Evolutionary conservation across 1,140 invertebrate species (phyloP).

Genomic region (Heliconius himera): DNA sequence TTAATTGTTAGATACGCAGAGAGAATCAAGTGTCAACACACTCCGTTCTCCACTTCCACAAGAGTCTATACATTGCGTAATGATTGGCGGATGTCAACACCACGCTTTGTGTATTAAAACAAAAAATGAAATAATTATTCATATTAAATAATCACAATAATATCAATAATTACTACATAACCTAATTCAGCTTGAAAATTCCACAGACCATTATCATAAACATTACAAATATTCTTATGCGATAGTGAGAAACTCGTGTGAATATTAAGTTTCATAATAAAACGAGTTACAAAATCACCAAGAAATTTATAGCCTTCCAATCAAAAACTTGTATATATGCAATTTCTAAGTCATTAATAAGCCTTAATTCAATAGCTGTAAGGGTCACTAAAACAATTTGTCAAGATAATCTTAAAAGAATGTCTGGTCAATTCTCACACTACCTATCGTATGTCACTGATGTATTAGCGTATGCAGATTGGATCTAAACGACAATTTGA

Average conservation of each 20-base stretch:
- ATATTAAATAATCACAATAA: no score
- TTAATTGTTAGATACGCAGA: no score
- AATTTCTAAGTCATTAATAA: constrained; percentile 48
- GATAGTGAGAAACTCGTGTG: constrained; percentile 44
- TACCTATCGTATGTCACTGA: constrained; percentile 34
- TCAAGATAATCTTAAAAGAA: constrained; percentile 13
- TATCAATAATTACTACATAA: no score
- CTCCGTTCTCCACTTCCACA: no score
- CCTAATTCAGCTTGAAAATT: background rate
- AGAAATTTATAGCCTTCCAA: constrained; percentile 60
- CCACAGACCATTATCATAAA: constrained; percentile 19
- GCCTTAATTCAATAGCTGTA: constrained; percentile 23
- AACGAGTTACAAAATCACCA: constrained; percentile 45
- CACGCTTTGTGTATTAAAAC: no score
- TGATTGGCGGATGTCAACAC: no score
- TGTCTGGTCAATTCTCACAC: constrained; percentile 38
- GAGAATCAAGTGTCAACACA: no score
- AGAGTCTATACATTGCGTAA: no score
- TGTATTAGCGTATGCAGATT: constrained; percentile 46
- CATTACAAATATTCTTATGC: constrained; percentile 21
- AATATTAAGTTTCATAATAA: constrained; percentile 47
- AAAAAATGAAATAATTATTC: no score
- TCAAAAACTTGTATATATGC: constrained; percentile 53
- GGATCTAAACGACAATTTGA: constrained; percentile 30
- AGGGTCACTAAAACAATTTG: constrained; percentile 5